phyloP scores from a whole-genome alignment of 1,140 invertebrate species.

The Ooceraea biroi region DNA sequence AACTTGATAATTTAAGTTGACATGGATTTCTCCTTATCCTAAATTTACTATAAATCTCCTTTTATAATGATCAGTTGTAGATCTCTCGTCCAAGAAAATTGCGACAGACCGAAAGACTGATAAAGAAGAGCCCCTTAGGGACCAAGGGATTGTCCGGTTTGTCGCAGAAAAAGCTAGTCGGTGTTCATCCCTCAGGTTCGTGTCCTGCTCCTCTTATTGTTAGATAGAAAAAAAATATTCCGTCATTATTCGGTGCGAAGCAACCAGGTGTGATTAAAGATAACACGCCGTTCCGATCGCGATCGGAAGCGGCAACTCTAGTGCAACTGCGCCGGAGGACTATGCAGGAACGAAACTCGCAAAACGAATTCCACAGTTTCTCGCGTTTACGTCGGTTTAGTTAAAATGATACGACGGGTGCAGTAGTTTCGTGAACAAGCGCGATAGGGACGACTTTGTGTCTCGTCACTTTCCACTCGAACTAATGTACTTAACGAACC shows the following conservation, averaged over 20 bases:
- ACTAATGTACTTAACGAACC: constrained; percentile 52
- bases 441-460: constrained; percentile 22
- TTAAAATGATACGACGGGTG: constrained; percentile 39
- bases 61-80: not conserved
- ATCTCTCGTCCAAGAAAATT: not conserved
- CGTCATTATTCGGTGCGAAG: not conserved
- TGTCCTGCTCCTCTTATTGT: not conserved
- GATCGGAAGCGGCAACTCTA: constrained; percentile 31
- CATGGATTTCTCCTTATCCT: not conserved
- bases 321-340: not conserved
- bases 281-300: constrained; percentile 27
- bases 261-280: not conserved
- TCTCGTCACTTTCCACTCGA: constrained; percentile 55
- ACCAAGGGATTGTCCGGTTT: not conserved
- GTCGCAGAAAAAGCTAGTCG: not conserved
- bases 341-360: constrained; percentile 11
- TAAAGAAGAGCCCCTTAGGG: not conserved
- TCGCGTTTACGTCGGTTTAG: constrained; percentile 30
- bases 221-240: not conserved
- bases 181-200: not conserved
- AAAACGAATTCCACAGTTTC: constrained; percentile 56
- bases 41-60: not conserved
- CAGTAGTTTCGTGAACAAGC: constrained; percentile 23
- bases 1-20: not conserved
- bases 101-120: not conserved